Conservation (phyloP, 2,888 invertebrate species). For the Strigamia maritima region DNA sequence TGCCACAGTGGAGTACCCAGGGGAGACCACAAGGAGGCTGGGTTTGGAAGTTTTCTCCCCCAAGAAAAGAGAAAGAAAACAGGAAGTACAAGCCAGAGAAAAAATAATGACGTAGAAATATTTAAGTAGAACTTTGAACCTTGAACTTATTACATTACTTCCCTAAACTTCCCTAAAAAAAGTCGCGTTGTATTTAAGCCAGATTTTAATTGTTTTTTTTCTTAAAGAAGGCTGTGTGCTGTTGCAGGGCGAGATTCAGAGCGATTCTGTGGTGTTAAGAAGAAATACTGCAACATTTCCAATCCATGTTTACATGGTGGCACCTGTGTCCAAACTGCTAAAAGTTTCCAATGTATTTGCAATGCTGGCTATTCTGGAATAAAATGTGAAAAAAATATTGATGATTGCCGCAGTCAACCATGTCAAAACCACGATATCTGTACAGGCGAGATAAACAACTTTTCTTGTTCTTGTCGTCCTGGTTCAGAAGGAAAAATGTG, state of each 20-base stretch:
- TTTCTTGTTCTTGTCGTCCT: conserved; percentile 45
- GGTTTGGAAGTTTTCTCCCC: too few species aligned
- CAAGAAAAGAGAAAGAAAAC: too few species aligned
- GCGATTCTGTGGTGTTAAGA: conserved; percentile 89
- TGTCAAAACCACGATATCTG: conserved; percentile 46
- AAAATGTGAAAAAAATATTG: conserved; percentile 55
- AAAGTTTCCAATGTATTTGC: conserved; percentile 57
- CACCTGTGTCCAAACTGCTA: conserved; percentile 48
- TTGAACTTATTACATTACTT: too few species aligned
- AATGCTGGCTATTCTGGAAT: conserved; percentile 58
- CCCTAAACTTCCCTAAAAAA: too few species aligned
- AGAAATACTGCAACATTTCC: conserved; percentile 88
- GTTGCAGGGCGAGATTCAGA: conserved; percentile 52
- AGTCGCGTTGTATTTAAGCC: too few species aligned
- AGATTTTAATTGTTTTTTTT: too few species aligned
- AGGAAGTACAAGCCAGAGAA: too few species aligned
- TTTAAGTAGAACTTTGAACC: too few species aligned
- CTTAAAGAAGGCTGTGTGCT: too few species aligned
- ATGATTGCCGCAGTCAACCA: conserved; percentile 54
- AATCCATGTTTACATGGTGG: conserved; percentile 60
- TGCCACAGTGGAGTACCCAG: too few species aligned
- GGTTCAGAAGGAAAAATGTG: conserved; percentile 42
- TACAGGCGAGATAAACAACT: conserved; percentile 44
- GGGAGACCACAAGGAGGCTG: too few species aligned
- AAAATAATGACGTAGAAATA: too few species aligned